Evolutionary conservation across 2,113 vertebrate genomes (phyloP).

Genomic region (Chloropsis hardwickii): DNA sequence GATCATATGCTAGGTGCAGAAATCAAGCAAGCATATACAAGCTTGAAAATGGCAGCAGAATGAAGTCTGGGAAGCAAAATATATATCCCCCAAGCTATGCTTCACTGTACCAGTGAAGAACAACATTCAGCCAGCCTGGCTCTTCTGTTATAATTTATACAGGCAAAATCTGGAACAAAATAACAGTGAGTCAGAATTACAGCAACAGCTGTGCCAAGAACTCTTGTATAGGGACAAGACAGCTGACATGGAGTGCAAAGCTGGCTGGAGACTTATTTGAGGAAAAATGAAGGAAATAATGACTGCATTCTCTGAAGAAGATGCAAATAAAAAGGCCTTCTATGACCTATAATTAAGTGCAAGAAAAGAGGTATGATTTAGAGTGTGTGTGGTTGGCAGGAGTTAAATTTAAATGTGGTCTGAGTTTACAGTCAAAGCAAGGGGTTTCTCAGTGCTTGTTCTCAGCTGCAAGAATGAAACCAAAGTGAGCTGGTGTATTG

Average conservation of each 20-base stretch:
- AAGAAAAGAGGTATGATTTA: not conserved
- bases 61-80: not conserved
- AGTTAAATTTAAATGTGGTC: conserved; percentile 29
- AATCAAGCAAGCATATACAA: not conserved
- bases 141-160: conserved; percentile 13
- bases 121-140: not conserved
- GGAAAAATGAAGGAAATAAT: conserved; percentile 12
- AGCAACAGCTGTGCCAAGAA: conserved; percentile 4
- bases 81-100: not conserved
- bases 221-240: not conserved
- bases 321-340: not conserved
- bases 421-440: not conserved
- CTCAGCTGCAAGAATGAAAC: not conserved
- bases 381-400: conserved; percentile 10
- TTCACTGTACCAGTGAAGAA: not conserved
- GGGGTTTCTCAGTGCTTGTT: not conserved
- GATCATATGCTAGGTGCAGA: not conserved
- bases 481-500: not conserved
- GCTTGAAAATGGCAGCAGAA: not conserved
- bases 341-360: not conserved
- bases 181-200: conserved; percentile 48
- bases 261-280: not conserved
- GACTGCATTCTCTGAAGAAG: not conserved
- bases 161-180: conserved; percentile 27
- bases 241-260: not conserved